Conservation (phyloP, 2,888 invertebrate species). For the Plemyria rubiginata region DNA sequence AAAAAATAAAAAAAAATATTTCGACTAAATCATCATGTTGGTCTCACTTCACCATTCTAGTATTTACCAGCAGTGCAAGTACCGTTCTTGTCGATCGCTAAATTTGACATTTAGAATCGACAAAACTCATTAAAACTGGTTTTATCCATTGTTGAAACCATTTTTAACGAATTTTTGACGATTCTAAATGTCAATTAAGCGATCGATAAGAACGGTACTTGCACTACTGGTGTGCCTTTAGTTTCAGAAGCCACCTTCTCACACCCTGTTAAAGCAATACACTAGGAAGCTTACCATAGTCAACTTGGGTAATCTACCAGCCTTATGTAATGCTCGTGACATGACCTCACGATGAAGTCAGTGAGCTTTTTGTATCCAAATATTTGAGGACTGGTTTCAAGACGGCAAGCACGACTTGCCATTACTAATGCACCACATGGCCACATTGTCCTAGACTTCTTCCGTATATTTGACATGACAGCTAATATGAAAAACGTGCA, state of each 20-base stretch:
- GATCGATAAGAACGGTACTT: too few species aligned
- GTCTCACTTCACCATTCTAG: too few species aligned
- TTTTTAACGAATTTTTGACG: too few species aligned
- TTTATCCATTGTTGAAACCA: too few species aligned
- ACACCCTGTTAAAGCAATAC: not conserved
- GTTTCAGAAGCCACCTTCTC: too few species aligned
- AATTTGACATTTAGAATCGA: too few species aligned
- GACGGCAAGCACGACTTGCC: slow-evolving; percentile 37
- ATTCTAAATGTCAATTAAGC: too few species aligned
- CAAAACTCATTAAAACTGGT: too few species aligned
- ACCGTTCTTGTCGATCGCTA: too few species aligned
- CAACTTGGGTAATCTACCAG: slow-evolving; percentile 59
- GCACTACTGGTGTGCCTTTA: not conserved
- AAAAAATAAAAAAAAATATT: too few species aligned
- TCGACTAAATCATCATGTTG: too few species aligned
- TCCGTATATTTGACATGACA: slow-evolving; percentile 39
- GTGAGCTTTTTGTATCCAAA: slow-evolving; percentile 40
- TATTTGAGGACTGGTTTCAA: slow-evolving; percentile 34
- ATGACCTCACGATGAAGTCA: slow-evolving; percentile 48
- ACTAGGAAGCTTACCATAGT: slow-evolving; percentile 61
- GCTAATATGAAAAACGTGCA: slow-evolving; percentile 25
- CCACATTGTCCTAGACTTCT: slow-evolving; percentile 30
- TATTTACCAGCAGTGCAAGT: too few species aligned
- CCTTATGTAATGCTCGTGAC: slow-evolving; percentile 50
- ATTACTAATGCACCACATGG: slow-evolving; percentile 39